Percentiles rank a stretch among this genome's conserved stretches.
Evolutionary conservation across 2,888 invertebrate species (phyloP).

Genomic region (Panzeria rudis): DNA sequence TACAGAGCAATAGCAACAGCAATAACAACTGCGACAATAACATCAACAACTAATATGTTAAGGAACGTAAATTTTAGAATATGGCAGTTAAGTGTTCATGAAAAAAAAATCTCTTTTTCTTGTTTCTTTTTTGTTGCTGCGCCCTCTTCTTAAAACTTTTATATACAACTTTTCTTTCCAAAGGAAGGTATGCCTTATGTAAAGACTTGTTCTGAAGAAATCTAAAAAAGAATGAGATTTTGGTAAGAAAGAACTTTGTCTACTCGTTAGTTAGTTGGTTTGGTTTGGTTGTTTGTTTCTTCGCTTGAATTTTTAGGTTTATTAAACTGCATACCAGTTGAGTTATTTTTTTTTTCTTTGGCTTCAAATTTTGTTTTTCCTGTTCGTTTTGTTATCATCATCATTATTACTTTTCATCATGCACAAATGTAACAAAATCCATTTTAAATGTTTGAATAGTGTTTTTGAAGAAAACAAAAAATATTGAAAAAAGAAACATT

Average conservation of each 20-base stretch:
- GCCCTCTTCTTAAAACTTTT: slow-evolving; percentile 27
- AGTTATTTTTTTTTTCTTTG: slow-evolving; percentile 12
- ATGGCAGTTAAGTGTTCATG: slow-evolving; percentile 74
- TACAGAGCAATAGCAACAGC: slow-evolving; percentile 28
- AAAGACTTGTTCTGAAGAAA: slow-evolving; percentile 45
- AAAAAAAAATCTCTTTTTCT: slow-evolving; percentile 59
- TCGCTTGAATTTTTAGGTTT: slow-evolving; percentile 58
- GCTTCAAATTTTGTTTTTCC: slow-evolving; percentile 47
- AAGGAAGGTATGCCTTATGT: slow-evolving; percentile 59
- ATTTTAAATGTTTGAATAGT: slow-evolving; percentile 35
- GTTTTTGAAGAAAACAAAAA: background rate
- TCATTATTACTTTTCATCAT: slow-evolving; percentile 52
- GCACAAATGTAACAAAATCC: slow-evolving; percentile 58
- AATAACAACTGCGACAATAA: slow-evolving; percentile 41
- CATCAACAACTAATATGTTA: slow-evolving; percentile 72
- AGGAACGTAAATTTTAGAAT: slow-evolving; percentile 79
- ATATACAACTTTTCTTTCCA: slow-evolving; percentile 43
- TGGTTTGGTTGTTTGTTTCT: slow-evolving; percentile 15
- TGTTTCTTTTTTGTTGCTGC: background rate
- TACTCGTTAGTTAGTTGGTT: slow-evolving; percentile 13
- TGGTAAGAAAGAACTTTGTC: slow-evolving; percentile 56
- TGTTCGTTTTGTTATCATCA: slow-evolving; percentile 37
- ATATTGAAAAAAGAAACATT: background rate
- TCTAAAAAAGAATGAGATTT: slow-evolving; percentile 24
- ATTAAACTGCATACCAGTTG: slow-evolving; percentile 69